Evolutionary conservation across 2,113 vertebrate genomes (phyloP).

Genomic region (Ancistrus triradiatus): DNA sequence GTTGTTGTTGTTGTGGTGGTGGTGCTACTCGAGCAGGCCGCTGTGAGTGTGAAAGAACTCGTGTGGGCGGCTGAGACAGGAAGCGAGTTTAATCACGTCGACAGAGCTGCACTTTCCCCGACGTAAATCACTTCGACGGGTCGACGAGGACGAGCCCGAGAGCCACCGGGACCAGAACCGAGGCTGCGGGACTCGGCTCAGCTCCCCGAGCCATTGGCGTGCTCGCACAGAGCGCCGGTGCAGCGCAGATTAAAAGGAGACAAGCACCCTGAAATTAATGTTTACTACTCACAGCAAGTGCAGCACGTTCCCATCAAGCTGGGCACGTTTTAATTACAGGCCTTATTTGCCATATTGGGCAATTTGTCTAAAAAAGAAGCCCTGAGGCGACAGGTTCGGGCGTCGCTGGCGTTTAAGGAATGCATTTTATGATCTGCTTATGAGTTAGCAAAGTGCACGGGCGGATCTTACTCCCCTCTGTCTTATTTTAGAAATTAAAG

Average conservation of each 20-base stretch:
- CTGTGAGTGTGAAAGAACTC: slow-evolving; percentile 34
- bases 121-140: slow-evolving; percentile 18
- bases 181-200: no score
- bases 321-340: slow-evolving; percentile 72
- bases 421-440: slow-evolving; percentile 53
- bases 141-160: no score
- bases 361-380: slow-evolving; percentile 69
- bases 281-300: slow-evolving; percentile 63
- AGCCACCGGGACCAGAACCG: no score
- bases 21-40: slow-evolving; percentile 4
- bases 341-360: slow-evolving; percentile 61
- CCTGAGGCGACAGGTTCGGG: slow-evolving; percentile 62
- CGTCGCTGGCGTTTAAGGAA: slow-evolving; percentile 61
- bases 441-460: slow-evolving; percentile 27
- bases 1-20: slow-evolving; percentile 30
- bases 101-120: slow-evolving; percentile 34
- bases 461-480: no score
- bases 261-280: slow-evolving; percentile 67
- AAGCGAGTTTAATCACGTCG: slow-evolving; percentile 37
- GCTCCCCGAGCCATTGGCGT: no score
- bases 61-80: slow-evolving; percentile 43
- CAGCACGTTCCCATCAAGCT: slow-evolving; percentile 57
- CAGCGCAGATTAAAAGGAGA: slow-evolving; percentile 66
- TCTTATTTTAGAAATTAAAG: no score
- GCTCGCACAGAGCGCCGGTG: no score